These are phyloP conservation scores for Rhyacichthys aspro DNA, from an alignment of 2,797 vertebrate species.

Conservation along the genomic window DNA sequence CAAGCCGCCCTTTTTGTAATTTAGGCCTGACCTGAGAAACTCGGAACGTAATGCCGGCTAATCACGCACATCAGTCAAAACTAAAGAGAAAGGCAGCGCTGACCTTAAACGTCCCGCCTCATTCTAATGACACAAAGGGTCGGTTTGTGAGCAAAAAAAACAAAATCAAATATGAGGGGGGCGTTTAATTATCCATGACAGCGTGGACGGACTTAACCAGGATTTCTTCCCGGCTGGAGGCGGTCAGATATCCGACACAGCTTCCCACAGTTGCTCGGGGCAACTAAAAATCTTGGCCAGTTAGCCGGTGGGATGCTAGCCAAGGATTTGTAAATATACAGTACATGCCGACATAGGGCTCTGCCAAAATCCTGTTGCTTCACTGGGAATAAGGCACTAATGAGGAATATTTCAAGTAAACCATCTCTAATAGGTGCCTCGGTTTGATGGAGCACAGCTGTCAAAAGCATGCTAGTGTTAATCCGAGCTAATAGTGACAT, in stretches of 20 bases:
- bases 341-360: constrained; percentile 53
- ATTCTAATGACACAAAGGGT: constrained; percentile 45
- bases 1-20: constrained; percentile 12
- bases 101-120: constrained; percentile 31
- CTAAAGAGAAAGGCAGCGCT: constrained; percentile 25
- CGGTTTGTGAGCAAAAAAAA: constrained; percentile 50
- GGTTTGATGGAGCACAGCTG: constrained; percentile 50
- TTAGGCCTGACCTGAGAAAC: constrained; percentile 21
- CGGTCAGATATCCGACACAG: constrained; percentile 53
- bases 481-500: constrained; percentile 9
- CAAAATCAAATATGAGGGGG: constrained; percentile 53
- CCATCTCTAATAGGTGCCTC: constrained; percentile 54
- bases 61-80: constrained; percentile 55
- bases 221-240: constrained; percentile 46
- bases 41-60: constrained; percentile 45
- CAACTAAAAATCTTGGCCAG: constrained; percentile 63
- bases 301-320: constrained; percentile 54
- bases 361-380: constrained; percentile 51
- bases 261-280: constrained; percentile 62
- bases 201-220: constrained; percentile 57
- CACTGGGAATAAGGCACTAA: constrained; percentile 45
- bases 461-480: constrained; percentile 28
- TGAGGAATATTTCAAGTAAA: constrained; percentile 52
- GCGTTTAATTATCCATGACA: constrained; percentile 72
- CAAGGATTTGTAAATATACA: constrained; percentile 66